Percentiles rank a stretch among this genome's conserved stretches.
phyloP scores from a whole-genome alignment of 2,113 vertebrate species.

The Macquaria australasica region DNA sequence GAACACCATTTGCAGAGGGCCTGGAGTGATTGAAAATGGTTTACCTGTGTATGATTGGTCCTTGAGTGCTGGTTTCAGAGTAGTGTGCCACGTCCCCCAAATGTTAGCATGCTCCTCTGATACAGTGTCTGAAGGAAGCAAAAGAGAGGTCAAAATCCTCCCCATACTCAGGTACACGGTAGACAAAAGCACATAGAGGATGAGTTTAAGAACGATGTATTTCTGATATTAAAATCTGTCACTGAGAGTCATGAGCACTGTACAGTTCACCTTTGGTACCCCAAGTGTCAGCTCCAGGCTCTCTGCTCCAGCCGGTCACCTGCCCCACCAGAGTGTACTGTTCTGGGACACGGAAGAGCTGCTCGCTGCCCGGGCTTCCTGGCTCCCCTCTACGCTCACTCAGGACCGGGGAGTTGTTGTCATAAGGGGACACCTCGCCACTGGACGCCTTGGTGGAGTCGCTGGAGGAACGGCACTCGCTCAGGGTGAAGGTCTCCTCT shows the following conservation, averaged over 20 bases:
- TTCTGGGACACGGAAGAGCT: conserved; percentile 86
- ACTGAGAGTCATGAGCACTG: neutral
- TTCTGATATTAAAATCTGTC: neutral
- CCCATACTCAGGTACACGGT: neutral
- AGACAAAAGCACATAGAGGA: neutral
- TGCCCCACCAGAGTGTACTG: conserved; percentile 85
- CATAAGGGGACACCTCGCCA: conserved; percentile 96
- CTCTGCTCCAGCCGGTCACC: conserved; percentile 85
- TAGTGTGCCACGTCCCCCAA: conserved; percentile 97
- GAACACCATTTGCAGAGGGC: neutral
- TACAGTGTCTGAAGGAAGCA: conserved; percentile 70
- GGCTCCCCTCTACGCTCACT: conserved; percentile 84
- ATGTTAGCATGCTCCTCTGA: conserved; percentile 92
- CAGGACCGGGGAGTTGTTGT: conserved; percentile 97
- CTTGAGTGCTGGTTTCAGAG: conserved; percentile 90
- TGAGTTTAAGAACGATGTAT: too few relatives aligned
- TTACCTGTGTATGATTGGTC: conserved; percentile 90
- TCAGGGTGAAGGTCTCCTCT: conserved; percentile 89
- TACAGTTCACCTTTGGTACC: conserved; percentile 85
- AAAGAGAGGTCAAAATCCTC: conserved; percentile 4
- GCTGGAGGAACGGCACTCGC: conserved; percentile 92
- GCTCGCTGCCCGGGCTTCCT: conserved; percentile 80
- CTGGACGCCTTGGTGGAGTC: conserved; percentile 96
- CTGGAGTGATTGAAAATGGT: neutral
- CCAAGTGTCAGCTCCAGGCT: conserved; percentile 84